Evolutionary conservation across 2,888 invertebrate genomes (phyloP), one percentile per base, ranked within the genome.

Genomic region (Rotaria magnacalcarata): DNA sequence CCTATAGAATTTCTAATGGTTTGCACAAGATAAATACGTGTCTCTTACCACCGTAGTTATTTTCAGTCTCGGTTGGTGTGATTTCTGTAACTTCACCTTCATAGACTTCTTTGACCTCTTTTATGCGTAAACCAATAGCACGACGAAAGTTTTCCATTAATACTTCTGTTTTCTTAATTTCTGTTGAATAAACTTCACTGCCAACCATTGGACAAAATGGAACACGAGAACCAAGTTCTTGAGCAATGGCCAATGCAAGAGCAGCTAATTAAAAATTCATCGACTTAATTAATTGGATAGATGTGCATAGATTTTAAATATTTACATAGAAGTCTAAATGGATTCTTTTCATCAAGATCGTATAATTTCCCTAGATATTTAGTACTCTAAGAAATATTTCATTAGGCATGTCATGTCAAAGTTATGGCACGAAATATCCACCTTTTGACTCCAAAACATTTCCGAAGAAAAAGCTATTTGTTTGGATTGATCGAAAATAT

Each of bases 101-200:
- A 90, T 98, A 99, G 0, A 99, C 98, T 91, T 99, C 99, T 90
- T 99, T 99, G 0, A 96, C 96, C 92, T 99, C 99, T 88, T 92
- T 92, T 84, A 93, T 92, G 86, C 92, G 89, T 50, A 93, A 89
- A 52, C 91, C 91, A 90, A 99, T 99, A 0, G 99, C 97, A 87
- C 98, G 93, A 7, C 99, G 93, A 90, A 99, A 99, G 90, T 99
- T 98, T 91, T 99, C 98, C 98, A 99, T 99, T 7, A 99, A 92
- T 0, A 99, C 97, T 92, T 99, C 99, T 0, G 99, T 99, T 91
- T 99, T 99, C 91, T 99, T 99, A 50, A 99, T 97, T 92, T 99
- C 99, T 56, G 96, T 94, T 89, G 98, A 98, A 92, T 95, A 99
- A 0, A 99, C 98, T 89, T 93, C 93, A 88, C 93, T 93, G 19